Conservation (phyloP, 2,888 invertebrate species). For the Corbicula japonica region DNA sequence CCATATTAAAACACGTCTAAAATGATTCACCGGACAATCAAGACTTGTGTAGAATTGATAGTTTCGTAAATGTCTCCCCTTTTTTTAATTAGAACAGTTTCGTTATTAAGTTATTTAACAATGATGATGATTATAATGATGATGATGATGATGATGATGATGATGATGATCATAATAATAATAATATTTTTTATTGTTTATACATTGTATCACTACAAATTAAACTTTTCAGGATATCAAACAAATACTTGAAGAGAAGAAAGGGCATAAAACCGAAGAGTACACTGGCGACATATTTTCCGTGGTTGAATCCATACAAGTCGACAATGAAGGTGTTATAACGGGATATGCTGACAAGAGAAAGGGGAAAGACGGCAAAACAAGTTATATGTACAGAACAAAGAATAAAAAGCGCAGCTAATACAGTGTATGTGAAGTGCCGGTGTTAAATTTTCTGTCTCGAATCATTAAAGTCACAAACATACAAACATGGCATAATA, state of each 20-base stretch:
- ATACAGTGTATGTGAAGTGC: too few relatives aligned
- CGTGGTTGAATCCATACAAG: constrained; percentile 48
- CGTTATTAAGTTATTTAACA: not conserved
- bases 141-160: not conserved
- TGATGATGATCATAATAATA: not conserved
- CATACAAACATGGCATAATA: too few relatives aligned
- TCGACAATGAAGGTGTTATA: constrained; percentile 27
- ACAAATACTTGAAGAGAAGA: constrained; percentile 4
- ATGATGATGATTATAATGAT: not conserved
- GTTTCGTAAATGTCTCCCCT: not conserved
- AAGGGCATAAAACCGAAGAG: constrained; percentile 8
- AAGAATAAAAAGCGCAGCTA: constrained; percentile 5
- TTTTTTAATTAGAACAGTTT: not conserved
- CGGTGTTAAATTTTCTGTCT: too few relatives aligned
- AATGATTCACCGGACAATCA: not conserved
- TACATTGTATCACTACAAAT: not conserved
- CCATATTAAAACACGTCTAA: not conserved
- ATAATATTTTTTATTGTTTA: not conserved
- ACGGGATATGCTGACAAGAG: constrained; percentile 51
- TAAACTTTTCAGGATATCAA: constrained; percentile 36
- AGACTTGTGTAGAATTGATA: too few relatives aligned
- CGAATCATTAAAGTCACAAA: too few relatives aligned
- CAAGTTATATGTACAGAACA: constrained; percentile 44
- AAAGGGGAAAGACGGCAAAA: constrained; percentile 43
- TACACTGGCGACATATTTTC: constrained; percentile 5